Evolutionary conservation across 2,113 vertebrate genomes (phyloP), one percentile per base, ranked within the genome.

Genomic region (Myrmophylax atrothorax): DNA sequence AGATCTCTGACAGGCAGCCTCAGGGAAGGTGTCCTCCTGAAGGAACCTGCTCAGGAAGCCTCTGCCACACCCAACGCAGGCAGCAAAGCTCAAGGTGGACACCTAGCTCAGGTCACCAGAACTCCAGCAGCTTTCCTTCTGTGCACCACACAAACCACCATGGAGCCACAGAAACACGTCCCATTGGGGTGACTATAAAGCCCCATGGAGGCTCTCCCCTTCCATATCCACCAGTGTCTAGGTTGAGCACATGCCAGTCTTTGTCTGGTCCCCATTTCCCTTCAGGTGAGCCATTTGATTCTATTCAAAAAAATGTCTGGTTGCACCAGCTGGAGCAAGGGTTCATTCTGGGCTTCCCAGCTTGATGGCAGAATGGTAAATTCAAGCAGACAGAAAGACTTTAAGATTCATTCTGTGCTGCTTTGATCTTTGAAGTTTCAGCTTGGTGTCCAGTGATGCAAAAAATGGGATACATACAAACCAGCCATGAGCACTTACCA

Each of bases 71-170:
- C 93, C 72, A 68, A 38, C 1, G 0, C 44, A 29, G 62, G 70
- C 28, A 93, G 77, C 18, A 14, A 86, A 96, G 92, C 96, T 93
- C 90, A 63, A 95, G 87, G 93, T 72, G 33, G 92, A 94, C 95
- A 97, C 92, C 95, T 89, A 93, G 90, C 87, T 89, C 86, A 95
- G 84, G 29, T 38, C 77, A 78, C 18, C 74, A 87, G 83, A 93
- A 84, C 66, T 96, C 87, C 92, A 76, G 25, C 44, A 60, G 58
- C 82, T 68, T 67, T 74, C 26, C 60, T 44, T 24, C 72, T 69
- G 60, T 22, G 18, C 31, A 28, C 49, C 66, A 35, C 1, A 4
- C 60, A 74, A 89, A 66, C 25, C 46, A 80, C 14, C 18, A 9
- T 5, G 53, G 40, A 14, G 35, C 40, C 73, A 75, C 35, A 55